Conservation (phyloP, 2,797 vertebrate genomes). For the Orestias chungarensis region DNA sequence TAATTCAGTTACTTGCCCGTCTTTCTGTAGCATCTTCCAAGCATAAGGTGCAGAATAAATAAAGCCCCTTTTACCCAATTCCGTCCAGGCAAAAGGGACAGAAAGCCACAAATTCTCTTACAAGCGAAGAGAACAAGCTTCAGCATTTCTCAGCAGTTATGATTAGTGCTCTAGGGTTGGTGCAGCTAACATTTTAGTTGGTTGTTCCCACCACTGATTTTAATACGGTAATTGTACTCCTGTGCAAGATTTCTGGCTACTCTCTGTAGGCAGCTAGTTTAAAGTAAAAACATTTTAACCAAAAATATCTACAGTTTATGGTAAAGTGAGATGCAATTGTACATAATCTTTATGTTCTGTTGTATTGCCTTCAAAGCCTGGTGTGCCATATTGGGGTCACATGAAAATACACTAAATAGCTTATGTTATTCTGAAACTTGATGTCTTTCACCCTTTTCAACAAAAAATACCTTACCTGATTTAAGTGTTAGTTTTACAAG, state of each 20-base stretch:
- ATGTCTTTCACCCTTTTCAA: background rate
- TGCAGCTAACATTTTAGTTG: too few species aligned
- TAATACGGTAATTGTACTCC: background rate
- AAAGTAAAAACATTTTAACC: background rate
- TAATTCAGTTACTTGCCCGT: too few species aligned
- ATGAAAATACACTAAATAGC: background rate
- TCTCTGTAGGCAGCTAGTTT: too few species aligned
- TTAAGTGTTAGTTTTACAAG: background rate
- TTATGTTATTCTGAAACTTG: background rate
- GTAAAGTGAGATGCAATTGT: conserved; percentile 1
- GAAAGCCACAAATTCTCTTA: too few species aligned
- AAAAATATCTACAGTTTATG: background rate
- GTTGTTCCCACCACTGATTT: too few species aligned
- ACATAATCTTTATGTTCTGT: background rate
- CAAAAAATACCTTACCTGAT: background rate
- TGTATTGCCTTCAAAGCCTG: background rate
- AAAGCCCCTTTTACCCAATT: too few species aligned
- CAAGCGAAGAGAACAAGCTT: too few species aligned
- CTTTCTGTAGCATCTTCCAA: too few species aligned
- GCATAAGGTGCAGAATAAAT: too few species aligned
- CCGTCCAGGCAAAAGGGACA: too few species aligned
- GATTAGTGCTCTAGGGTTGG: too few species aligned
- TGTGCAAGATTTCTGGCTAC: background rate
- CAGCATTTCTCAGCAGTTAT: too few species aligned
- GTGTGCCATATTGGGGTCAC: background rate